phyloP scores from a whole-genome alignment of 2,113 vertebrate species.

The Ictidomys tridecemlineatus region DNA sequence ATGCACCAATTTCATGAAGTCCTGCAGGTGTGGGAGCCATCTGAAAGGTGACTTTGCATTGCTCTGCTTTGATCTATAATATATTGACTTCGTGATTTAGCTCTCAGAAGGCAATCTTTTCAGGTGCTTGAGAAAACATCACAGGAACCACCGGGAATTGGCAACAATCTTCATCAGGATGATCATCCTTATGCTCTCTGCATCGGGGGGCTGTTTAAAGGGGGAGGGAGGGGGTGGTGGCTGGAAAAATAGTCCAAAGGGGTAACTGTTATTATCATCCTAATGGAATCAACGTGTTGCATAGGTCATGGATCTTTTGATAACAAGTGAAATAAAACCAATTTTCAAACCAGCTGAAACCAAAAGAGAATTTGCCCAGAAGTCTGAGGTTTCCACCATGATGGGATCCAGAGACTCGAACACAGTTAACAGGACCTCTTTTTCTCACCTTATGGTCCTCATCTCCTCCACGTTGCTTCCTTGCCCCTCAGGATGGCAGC shows the following conservation, averaged over 20 bases:
- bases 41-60: conserved; percentile 56
- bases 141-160: background rate
- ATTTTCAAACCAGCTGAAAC: background rate
- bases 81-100: conserved; percentile 63
- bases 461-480: background rate
- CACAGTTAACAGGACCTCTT: background rate
- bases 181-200: background rate
- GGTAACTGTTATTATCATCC: background rate
- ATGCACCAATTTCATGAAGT: background rate
- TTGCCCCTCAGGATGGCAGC: background rate
- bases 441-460: background rate
- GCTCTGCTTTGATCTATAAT: conserved; percentile 71
- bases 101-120: conserved; percentile 57
- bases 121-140: conserved; percentile 14
- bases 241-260: background rate
- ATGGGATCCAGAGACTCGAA: background rate
- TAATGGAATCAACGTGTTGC: background rate
- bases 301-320: background rate
- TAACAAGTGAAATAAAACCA: conserved; percentile 17
- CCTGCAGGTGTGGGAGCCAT: conserved; percentile 13
- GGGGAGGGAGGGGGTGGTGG: background rate
- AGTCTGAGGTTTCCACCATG: background rate
- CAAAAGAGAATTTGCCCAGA: background rate
- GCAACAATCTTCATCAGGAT: background rate
- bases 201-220: background rate